These are phyloP conservation scores for Andrena haemorrhoa DNA, from an alignment of 2,888 invertebrate genomes.

Conservation along the genomic window DNA sequence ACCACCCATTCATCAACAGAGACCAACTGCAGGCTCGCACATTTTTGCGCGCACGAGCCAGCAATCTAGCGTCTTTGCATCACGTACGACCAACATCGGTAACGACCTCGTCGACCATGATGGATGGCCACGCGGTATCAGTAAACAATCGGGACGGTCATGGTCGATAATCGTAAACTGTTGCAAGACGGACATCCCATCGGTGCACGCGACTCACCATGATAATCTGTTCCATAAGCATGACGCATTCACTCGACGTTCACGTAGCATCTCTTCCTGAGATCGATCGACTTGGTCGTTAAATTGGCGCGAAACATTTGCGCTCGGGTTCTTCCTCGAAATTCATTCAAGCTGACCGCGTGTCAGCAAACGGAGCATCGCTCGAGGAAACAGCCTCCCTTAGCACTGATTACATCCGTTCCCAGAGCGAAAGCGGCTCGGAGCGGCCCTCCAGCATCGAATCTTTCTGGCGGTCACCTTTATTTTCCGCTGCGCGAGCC, in stretches of 20 bases:
- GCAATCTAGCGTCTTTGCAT: constrained; percentile 2
- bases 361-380: neutral
- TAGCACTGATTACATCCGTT: constrained; percentile 35
- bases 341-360: neutral
- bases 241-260: neutral
- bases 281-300: constrained; percentile 14
- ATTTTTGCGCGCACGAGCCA: constrained; percentile 2
- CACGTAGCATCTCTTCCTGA: neutral
- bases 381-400: constrained; percentile 23
- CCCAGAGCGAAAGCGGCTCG: neutral
- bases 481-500: neutral
- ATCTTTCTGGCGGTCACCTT: neutral
- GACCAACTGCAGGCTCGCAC: neutral
- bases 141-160: constrained; percentile 28
- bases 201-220: neutral
- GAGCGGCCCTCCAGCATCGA: neutral
- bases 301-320: neutral
- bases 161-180: constrained; percentile 22
- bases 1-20: neutral
- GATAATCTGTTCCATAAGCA: constrained; percentile 26
- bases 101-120: constrained; percentile 26
- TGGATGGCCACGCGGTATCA: constrained; percentile 14
- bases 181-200: neutral
- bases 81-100: constrained; percentile 20
- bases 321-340: constrained; percentile 17